Evolutionary conservation across 1,140 invertebrate species (phyloP), one percentile per base, ranked within the genome.

Genomic region (Drosophila bifasciata): DNA sequence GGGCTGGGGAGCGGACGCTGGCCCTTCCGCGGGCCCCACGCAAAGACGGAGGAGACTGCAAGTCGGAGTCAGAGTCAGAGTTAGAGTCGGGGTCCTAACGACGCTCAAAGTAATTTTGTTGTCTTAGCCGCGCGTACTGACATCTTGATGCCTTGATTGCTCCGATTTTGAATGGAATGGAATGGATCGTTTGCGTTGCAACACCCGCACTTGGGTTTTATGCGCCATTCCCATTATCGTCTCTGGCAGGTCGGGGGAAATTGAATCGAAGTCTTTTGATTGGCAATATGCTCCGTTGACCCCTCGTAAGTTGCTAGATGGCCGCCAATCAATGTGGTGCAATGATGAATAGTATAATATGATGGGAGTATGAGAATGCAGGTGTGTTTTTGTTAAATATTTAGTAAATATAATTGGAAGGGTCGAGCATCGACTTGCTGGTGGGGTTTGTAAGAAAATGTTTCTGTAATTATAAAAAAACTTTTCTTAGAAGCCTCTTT

Each of bases 161-260:
- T 76, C 79, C 75, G 83, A 89, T 83, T 89, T 89, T 88, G 75
- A 88, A 71, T 79, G 78, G 78, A 76, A 76, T n/a, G n/a, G n/a
- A n/a, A n/a, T n/a, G n/a, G n/a, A n/a, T 86, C 70, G 69, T 50
- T 56, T 41, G 63, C 61, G 45, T 68, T 75, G 63, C 81, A 78
- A 71, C 64, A 81, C 56, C 70, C 53, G 75, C 78, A 70, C 68
- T 81, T 77, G 60, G 67, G 21, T 69, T 78, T 81, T 70, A 88
- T 81, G 63, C 51, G 41, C 77, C 53, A 86, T 85, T 80, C 48
- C 59, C 41, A 86, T 86, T 73, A 73, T 77, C 45, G 59, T 74
- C 23, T 64, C 58, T 63, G 76, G 83, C 59, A 73, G 80, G 76
- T 50, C 40, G 40, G 49, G 51, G 51, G 52, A 85, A 85, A 85